phyloP scores from a whole-genome alignment of 2,113 vertebrate genomes.

The Labeo catla region DNA sequence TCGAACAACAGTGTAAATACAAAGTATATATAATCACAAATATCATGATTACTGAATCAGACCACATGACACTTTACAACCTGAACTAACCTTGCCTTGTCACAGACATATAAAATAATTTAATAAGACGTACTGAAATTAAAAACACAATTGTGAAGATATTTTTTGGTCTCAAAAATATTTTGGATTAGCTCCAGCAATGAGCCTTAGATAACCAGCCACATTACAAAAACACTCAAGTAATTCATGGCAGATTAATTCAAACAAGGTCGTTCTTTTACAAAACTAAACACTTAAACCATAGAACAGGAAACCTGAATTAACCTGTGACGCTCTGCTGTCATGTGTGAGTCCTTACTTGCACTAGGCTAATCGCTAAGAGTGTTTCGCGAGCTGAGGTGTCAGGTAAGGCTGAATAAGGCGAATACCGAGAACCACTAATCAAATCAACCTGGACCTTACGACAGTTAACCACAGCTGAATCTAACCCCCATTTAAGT shows the following conservation, averaged over 20 bases:
- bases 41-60: background rate
- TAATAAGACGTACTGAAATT: background rate
- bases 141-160: background rate
- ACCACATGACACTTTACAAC: background rate
- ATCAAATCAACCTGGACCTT: constrained; percentile 22
- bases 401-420: constrained; percentile 3
- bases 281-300: background rate
- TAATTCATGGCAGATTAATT: background rate
- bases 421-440: background rate
- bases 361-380: background rate
- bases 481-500: background rate
- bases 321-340: background rate
- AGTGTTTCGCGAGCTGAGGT: constrained; percentile 8
- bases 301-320: background rate
- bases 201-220: background rate
- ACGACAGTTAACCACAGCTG: background rate
- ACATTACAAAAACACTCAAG: background rate
- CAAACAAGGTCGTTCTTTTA: background rate
- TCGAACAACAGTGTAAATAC: no score
- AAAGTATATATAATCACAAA: no score
- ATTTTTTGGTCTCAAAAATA: background rate
- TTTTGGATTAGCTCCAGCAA: background rate
- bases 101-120: background rate
- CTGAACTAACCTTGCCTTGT: background rate
- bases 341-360: background rate